Percentiles rank a stretch among this genome's conserved stretches.
Conservation (phyloP, 37 sponge, comb jelly and placozoan genomes). For the Oopsacas minuta region DNA sequence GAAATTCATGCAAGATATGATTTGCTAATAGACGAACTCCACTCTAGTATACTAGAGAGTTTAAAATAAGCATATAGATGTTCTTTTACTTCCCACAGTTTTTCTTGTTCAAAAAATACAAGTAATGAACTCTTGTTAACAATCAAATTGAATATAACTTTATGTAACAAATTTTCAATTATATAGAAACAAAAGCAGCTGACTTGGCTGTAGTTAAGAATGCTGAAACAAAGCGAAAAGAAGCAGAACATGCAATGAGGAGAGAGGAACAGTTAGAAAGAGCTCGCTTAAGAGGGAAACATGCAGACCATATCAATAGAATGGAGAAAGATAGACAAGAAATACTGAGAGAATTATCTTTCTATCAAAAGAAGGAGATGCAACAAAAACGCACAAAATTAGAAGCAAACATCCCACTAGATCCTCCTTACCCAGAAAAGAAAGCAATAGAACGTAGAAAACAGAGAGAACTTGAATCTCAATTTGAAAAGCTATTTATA, state of each 20-base stretch:
- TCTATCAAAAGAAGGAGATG: not conserved
- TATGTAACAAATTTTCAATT: too few species aligned
- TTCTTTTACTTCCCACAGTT: too few species aligned
- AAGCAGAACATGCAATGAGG: not conserved
- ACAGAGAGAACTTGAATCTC: constrained; percentile 4
- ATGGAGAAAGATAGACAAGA: not conserved
- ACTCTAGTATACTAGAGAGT: too few species aligned
- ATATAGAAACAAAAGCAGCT: not conserved
- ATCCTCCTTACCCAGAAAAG: not conserved
- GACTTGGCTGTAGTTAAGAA: not conserved
- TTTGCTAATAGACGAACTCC: too few species aligned
- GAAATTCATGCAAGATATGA: too few species aligned
- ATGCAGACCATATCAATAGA: not conserved
- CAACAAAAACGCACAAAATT: not conserved
- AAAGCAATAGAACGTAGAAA: not conserved
- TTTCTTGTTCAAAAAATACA: too few species aligned
- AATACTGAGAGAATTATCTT: not conserved
- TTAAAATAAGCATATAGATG: too few species aligned
- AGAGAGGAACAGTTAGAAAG: not conserved
- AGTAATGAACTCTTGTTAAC: too few species aligned
- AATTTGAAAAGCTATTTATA: constrained; percentile 9
- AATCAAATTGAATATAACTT: too few species aligned
- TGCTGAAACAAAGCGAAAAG: not conserved
- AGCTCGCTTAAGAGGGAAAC: not conserved
- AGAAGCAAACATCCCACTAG: not conserved